These are phyloP conservation scores for Hydrozoanthus gracilis DNA, from an alignment of 92 coral and sea anemone genomes.

Conservation along the genomic window DNA sequence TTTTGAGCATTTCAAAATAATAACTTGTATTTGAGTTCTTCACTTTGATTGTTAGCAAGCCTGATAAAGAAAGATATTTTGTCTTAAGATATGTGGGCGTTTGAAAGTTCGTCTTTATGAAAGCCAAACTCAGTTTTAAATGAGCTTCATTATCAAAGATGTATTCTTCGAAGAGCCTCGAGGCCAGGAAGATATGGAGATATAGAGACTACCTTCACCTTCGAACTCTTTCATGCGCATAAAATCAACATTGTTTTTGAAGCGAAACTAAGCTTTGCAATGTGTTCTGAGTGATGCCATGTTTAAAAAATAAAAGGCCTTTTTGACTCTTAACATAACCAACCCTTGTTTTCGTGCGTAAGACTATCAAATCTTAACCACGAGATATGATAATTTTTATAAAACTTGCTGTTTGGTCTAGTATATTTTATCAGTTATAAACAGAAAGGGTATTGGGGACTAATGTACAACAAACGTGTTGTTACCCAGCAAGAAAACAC, in stretches of 20 bases:
- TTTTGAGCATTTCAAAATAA: neutral
- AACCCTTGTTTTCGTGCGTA: neutral
- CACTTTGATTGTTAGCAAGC: neutral
- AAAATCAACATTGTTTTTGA: constrained; percentile 3
- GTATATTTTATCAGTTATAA: constrained; percentile 11
- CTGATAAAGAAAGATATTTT: neutral
- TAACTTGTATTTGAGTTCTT: neutral
- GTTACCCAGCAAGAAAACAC: neutral
- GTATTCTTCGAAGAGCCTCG: constrained; percentile 2
- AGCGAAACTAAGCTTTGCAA: neutral
- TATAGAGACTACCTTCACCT: neutral
- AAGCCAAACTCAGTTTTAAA: neutral
- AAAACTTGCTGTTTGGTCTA: neutral
- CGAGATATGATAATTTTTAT: neutral
- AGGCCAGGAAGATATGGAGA: constrained; percentile 15
- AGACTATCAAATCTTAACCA: neutral
- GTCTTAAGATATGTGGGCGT: neutral
- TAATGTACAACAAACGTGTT: neutral
- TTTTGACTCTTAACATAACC: neutral
- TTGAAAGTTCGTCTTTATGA: neutral
- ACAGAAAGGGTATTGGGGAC: neutral
- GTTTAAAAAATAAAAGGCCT: neutral
- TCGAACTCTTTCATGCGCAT: neutral
- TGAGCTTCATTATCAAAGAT: neutral
- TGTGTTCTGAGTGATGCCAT: neutral